Evolutionary conservation across 2,888 invertebrate genomes (phyloP), one percentile per base, ranked within the genome.

Genomic region (Platycheirus albimanus): DNA sequence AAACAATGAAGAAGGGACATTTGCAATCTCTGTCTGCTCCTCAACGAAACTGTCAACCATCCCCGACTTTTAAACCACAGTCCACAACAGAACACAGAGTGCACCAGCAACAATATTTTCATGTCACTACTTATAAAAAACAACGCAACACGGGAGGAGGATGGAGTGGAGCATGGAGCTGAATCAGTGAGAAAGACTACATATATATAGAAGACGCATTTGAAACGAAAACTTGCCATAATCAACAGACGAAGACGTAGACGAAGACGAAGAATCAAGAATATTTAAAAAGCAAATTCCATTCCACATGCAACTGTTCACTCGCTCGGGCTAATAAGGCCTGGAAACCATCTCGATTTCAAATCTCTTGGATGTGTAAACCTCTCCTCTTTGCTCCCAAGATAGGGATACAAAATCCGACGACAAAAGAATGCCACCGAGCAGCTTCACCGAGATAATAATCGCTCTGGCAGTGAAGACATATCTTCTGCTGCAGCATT

Each of bases 401-500:
- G 77, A 77, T 77, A 58, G 67, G 78, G 72, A 83, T 78, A 83
- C 58, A 64, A 77, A n/a, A 77, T 81, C 78, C 72, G 41, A 78
- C 78, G 71, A 78, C 78, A 83, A 83, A 83, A 83, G 83, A 83
- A 83, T 83, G 83, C 78, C 78, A 83, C 78, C 78, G 67, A n/a
- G n/a, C n/a, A n/a, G 78, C 78, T 83, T 83, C 69, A 51, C 19
- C 30, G n/a, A 72, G 72, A 83, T 83, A 83, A 78, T 83, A 63
- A 83, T 83, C 83, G 56, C 61, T 81, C 19, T 74, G 54, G 17
- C 64, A 58, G 49, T 58, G 64, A 49, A 54, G 19, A 61, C 58
- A 78, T 61, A 72, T 72, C 66, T 67, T 49, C 49, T 41, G 19
- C 58, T 51, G 5, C 15, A 52, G 11, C 11, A 19, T 52, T 33